Conservation (phyloP, 2,888 invertebrate genomes). For the Caradrina kadenii region DNA sequence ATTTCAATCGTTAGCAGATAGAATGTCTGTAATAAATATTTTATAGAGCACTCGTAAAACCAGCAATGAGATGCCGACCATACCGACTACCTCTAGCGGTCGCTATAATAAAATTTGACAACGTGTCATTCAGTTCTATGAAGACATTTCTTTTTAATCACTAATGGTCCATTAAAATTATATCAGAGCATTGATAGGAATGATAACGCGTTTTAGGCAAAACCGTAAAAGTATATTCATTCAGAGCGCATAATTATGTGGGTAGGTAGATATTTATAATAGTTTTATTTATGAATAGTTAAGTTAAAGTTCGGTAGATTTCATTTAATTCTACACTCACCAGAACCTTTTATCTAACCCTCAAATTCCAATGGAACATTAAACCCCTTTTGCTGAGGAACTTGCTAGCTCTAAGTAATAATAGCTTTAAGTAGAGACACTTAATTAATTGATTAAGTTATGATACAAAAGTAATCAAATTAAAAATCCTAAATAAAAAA, state of each 20-base stretch:
- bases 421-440: neutral
- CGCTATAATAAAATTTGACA: conserved; percentile 85
- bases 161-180: conserved; percentile 54
- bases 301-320: neutral
- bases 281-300: neutral
- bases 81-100: conserved; percentile 66
- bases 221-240: conserved; percentile 24
- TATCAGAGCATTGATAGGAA: conserved; percentile 41
- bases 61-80: conserved; percentile 72
- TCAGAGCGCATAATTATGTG: neutral
- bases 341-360: neutral
- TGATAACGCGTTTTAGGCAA: conserved; percentile 31
- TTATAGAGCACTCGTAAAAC: conserved; percentile 87
- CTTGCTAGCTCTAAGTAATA: neutral
- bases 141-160: conserved; percentile 64
- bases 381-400: neutral
- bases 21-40: conserved; percentile 83
- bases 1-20: conserved; percentile 85
- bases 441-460: neutral
- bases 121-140: conserved; percentile 79
- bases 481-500: neutral
- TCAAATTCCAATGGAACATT: neutral
- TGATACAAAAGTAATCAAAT: neutral
- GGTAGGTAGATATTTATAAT: neutral
- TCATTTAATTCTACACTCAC: neutral